phyloP scores from a whole-genome alignment of 2,113 vertebrate species.

The Neogobius melanostomus region DNA sequence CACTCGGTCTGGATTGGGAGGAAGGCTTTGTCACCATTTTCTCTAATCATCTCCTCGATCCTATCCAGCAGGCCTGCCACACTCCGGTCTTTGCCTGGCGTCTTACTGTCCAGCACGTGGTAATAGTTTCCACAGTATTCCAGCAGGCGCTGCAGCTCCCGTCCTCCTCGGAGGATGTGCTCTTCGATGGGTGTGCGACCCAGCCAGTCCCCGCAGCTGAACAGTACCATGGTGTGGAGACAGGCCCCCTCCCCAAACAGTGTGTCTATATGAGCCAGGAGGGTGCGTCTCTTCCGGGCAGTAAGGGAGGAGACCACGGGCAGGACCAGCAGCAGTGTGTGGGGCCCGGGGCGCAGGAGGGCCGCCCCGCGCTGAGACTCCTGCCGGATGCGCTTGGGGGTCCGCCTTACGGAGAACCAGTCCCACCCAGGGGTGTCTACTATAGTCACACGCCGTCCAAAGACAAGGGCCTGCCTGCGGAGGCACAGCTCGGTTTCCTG shows the following conservation, averaged over 20 bases:
- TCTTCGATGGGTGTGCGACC: conserved; percentile 77
- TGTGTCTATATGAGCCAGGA: conserved; percentile 74
- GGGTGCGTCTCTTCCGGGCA: conserved; percentile 71
- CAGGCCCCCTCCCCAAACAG: conserved; percentile 71
- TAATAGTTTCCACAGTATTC: conserved; percentile 78
- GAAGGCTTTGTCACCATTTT: conserved; percentile 75
- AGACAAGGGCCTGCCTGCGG: conserved; percentile 69
- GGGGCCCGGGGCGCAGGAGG: conserved; percentile 76
- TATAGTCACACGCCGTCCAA: conserved; percentile 73
- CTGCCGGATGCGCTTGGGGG: conserved; percentile 68
- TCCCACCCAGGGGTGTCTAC: conserved; percentile 80
- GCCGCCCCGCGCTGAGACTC: conserved; percentile 73
- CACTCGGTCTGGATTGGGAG: conserved; percentile 74
- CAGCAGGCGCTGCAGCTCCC: conserved; percentile 74
- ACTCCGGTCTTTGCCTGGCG: conserved; percentile 65
- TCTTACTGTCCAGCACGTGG: conserved; percentile 78
- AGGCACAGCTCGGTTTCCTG: conserved; percentile 73
- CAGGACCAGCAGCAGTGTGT: conserved; percentile 76
- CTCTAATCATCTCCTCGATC: conserved; percentile 80
- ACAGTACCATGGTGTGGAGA: conserved; percentile 78
- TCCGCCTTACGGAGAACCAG: conserved; percentile 76
- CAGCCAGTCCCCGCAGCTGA: conserved; percentile 79
- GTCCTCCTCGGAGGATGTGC: conserved; percentile 73
- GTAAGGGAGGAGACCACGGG: conserved; percentile 77
- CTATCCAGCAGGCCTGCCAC: conserved; percentile 73